These are phyloP conservation scores for Lycopodina hypogea DNA, from an alignment of 37 sponge, comb jelly and placozoan species.

Conservation along the genomic window DNA sequence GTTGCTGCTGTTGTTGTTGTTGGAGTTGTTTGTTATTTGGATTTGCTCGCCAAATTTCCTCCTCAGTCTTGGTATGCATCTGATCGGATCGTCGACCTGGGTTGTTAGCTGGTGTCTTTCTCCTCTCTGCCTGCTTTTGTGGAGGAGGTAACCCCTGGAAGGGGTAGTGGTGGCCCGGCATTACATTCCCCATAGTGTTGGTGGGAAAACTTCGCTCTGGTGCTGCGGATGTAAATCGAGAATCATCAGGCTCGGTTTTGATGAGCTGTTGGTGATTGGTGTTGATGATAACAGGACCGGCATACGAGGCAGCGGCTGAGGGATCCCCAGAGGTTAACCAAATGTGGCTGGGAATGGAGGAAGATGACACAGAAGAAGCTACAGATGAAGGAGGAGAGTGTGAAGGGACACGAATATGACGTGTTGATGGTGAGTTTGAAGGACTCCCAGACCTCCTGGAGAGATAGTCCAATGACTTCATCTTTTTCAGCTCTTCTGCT, in stretches of 20 bases:
- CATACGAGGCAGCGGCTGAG: neutral
- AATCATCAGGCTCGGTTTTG: conserved; percentile 8
- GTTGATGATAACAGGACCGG: neutral
- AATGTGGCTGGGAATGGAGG: too few species aligned
- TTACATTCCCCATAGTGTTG: neutral
- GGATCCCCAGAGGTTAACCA: too few species aligned
- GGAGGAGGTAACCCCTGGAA: neutral
- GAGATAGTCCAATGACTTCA: neutral
- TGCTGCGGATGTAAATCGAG: neutral
- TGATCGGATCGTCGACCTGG: conserved; percentile 1
- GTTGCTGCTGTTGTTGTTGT: neutral
- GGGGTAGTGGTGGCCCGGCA: neutral
- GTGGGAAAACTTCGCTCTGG: neutral
- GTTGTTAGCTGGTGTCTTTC: neutral
- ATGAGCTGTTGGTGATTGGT: conserved; percentile 3
- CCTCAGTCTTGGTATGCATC: conserved; percentile 18
- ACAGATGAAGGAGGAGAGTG: conserved; percentile 9
- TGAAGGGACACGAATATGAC: neutral
- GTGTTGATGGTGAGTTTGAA: neutral
- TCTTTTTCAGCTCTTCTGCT: neutral
- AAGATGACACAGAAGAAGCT: neutral
- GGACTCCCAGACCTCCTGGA: neutral
- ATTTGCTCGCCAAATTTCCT: neutral
- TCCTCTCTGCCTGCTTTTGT: neutral
- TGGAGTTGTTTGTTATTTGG: neutral